phyloP scores from a whole-genome alignment of 23 tunicate species.

The Halocynthia roretzi region DNA sequence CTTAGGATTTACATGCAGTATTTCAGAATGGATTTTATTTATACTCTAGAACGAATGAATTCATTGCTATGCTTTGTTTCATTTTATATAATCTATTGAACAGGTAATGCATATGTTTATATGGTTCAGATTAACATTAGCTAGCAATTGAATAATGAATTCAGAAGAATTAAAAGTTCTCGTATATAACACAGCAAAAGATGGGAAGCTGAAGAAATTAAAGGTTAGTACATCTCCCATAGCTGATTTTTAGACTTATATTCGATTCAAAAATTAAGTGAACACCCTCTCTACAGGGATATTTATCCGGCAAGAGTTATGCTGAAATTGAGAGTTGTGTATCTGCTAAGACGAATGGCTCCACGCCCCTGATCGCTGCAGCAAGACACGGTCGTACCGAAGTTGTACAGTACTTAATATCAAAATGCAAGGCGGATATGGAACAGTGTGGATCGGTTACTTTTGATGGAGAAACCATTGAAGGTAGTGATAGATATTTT shows the following conservation, averaged over 20 bases:
- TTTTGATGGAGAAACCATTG: conserved; percentile 87
- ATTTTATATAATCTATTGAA: no score
- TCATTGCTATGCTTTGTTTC: no score
- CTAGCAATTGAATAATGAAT: no score
- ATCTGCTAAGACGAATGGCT: conserved; percentile 56
- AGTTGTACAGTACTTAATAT: conserved; percentile 60
- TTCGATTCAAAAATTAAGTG: neutral
- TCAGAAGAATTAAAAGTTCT: conserved; percentile 8
- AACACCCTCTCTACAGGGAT: conserved; percentile 25
- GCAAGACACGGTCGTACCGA: conserved; percentile 61
- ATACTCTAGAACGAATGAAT: no score
- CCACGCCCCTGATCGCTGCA: conserved; percentile 72
- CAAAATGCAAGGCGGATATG: conserved; percentile 66
- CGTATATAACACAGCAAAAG: conserved; percentile 58
- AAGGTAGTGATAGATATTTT: conserved; percentile 44
- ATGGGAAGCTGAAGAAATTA: conserved; percentile 59
- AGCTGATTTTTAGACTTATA: neutral
- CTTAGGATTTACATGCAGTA: no score
- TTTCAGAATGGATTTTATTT: no score
- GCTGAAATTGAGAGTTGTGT: conserved; percentile 48
- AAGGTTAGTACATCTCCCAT: conserved; percentile 24
- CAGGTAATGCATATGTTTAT: no score
- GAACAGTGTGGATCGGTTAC: conserved; percentile 83
- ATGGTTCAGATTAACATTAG: no score
- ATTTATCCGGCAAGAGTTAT: conserved; percentile 34